These are phyloP conservation scores for Neosilurus mollespiculum DNA, from an alignment of 2,797 vertebrate genomes.

Conservation along the genomic window DNA sequence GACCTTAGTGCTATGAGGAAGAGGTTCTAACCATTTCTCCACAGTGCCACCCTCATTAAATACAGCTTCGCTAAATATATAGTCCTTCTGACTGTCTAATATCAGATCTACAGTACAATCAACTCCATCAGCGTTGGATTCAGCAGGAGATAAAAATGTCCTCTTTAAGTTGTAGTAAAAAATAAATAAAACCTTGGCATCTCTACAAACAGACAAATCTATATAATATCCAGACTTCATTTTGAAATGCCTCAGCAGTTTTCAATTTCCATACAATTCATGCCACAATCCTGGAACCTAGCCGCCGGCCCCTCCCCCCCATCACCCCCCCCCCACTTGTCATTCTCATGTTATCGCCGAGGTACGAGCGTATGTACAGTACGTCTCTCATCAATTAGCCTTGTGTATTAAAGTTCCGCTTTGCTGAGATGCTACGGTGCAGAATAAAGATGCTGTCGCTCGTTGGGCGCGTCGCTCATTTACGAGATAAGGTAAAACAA, in stretches of 20 bases:
- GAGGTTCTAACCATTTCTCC: no score
- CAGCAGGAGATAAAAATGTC: neutral
- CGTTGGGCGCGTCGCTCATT: slow-evolving; percentile 54
- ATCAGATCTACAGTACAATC: neutral
- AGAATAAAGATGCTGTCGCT: slow-evolving; percentile 57
- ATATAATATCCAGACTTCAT: slow-evolving; percentile 47
- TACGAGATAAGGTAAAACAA: slow-evolving; percentile 59
- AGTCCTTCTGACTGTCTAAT: neutral
- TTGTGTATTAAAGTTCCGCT: slow-evolving; percentile 59
- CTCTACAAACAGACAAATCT: slow-evolving; percentile 32
- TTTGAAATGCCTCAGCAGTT: slow-evolving; percentile 57
- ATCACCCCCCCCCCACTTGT: no score
- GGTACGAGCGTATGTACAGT: slow-evolving; percentile 33
- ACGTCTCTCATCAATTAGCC: slow-evolving; percentile 58
- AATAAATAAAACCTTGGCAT: neutral
- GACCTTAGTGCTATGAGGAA: no score
- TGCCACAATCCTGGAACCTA: slow-evolving; percentile 39
- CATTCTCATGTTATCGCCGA: slow-evolving; percentile 17
- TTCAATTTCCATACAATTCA: slow-evolving; percentile 56
- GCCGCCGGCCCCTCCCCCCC: neutral
- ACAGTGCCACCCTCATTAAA: neutral
- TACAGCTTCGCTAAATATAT: neutral
- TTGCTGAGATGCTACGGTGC: slow-evolving; percentile 46
- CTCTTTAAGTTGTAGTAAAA: neutral
- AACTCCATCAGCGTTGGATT: slow-evolving; percentile 2